phyloP scores from a whole-genome alignment of 2,888 invertebrate genomes.

The Marronus borbonicus region DNA sequence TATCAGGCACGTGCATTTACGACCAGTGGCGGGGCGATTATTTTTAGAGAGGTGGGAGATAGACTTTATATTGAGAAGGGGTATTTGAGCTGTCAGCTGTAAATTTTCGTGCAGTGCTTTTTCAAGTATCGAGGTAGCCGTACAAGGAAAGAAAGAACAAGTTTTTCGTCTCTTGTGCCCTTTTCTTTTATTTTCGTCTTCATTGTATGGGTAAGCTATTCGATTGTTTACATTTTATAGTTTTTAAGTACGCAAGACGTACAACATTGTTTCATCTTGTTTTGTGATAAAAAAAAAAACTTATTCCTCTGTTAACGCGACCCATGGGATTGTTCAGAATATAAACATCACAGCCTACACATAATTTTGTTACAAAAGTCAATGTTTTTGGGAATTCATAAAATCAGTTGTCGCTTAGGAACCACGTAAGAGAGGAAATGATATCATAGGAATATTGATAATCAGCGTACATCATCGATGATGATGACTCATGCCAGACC shows the following conservation, averaged over 20 bases:
- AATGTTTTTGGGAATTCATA: neutral
- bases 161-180: slow-evolving; percentile 46
- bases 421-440: neutral
- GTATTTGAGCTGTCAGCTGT: slow-evolving; percentile 32
- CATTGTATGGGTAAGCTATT: slow-evolving; percentile 74
- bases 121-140: slow-evolving; percentile 25
- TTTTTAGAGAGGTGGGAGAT: slow-evolving; percentile 40
- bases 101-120: slow-evolving; percentile 42
- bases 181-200: slow-evolving; percentile 64
- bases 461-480: neutral
- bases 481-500: slow-evolving; percentile 1
- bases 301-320: no score
- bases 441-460: neutral
- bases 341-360: no score
- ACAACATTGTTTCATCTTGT: neutral
- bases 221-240: neutral
- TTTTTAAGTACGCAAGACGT: neutral
- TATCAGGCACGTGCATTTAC: slow-evolving; percentile 46
- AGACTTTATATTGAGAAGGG: slow-evolving; percentile 39
- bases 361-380: no score
- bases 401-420: no score
- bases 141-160: slow-evolving; percentile 29
- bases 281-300: no score
- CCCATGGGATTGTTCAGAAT: no score
- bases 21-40: slow-evolving; percentile 43